Percentiles rank a stretch among this genome's conserved stretches.
Conservation (phyloP, 2,888 invertebrate species). For the Graphium colonna region DNA sequence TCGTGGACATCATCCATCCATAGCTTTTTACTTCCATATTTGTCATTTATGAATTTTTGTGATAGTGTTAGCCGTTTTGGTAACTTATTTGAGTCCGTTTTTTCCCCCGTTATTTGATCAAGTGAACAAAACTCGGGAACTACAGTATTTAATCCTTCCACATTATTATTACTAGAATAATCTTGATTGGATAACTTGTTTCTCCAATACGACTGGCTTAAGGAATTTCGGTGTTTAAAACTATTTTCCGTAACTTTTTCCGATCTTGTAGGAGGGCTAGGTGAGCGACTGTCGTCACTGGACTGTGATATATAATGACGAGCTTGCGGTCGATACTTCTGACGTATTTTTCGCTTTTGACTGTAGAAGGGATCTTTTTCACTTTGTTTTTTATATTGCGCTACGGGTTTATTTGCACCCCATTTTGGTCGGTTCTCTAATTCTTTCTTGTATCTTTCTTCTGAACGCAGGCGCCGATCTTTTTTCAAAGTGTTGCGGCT, state of each 20-base stretch:
- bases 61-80: slow-evolving; percentile 68
- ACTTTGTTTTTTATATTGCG: slow-evolving; percentile 92
- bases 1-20: slow-evolving; percentile 67
- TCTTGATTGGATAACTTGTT: slow-evolving; percentile 69
- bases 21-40: slow-evolving; percentile 72
- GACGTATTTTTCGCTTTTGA: slow-evolving; percentile 83
- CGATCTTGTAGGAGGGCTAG: slow-evolving; percentile 70
- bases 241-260: slow-evolving; percentile 61
- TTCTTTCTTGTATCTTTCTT: slow-evolving; percentile 77
- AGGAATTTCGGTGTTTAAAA: slow-evolving; percentile 63
- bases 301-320: slow-evolving; percentile 79
- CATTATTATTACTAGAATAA: slow-evolving; percentile 50
- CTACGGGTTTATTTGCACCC: slow-evolving; percentile 88
- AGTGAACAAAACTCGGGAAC: slow-evolving; percentile 74
- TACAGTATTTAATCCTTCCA: slow-evolving; percentile 57
- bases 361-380: slow-evolving; percentile 93
- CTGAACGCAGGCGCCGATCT: slow-evolving; percentile 74
- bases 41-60: slow-evolving; percentile 77
- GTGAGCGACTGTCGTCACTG: slow-evolving; percentile 82
- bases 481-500: slow-evolving; percentile 73
- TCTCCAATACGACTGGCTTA: slow-evolving; percentile 76
- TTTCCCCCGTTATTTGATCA: slow-evolving; percentile 63
- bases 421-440: slow-evolving; percentile 85
- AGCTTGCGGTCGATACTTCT: slow-evolving; percentile 81
- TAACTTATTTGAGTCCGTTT: slow-evolving; percentile 56